These are phyloP conservation scores for Gortyna flavago DNA, from an alignment of 2,888 invertebrate genomes.

Conservation along the genomic window DNA sequence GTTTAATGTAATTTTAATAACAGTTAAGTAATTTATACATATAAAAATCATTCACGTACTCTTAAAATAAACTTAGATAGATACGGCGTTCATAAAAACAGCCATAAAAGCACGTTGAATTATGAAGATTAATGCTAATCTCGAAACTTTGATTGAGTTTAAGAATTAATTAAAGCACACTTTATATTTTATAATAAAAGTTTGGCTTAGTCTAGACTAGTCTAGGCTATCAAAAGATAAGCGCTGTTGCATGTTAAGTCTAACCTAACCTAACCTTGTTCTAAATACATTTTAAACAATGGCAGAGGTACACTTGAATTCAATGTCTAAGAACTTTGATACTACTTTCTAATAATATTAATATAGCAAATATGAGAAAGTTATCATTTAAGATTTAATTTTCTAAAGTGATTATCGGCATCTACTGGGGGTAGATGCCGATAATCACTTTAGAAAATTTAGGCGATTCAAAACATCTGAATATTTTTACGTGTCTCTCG, in stretches of 20 bases:
- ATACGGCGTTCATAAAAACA: not conserved
- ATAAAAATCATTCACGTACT: not conserved
- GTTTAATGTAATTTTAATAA: not conserved
- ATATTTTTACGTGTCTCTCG: not conserved
- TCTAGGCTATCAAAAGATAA: slow-evolving; percentile 35
- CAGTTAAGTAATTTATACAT: not conserved
- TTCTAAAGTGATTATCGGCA: not conserved
- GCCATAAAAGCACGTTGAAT: slow-evolving; percentile 16
- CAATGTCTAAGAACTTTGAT: not conserved
- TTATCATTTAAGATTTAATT: not conserved
- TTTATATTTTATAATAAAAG: slow-evolving; percentile 38
- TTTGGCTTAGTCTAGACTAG: slow-evolving; percentile 12
- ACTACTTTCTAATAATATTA: not conserved
- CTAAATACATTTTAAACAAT: slow-evolving; percentile 52
- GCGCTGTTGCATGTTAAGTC: slow-evolving; percentile 29
- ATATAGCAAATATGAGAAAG: not conserved
- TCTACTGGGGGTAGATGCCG: no score
- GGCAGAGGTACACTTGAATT: not conserved
- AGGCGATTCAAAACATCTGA: not conserved
- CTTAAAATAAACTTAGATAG: not conserved
- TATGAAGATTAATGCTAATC: slow-evolving; percentile 44
- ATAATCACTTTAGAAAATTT: no score
- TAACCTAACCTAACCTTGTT: slow-evolving; percentile 33
- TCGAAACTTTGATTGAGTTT: slow-evolving; percentile 18
- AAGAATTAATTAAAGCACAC: slow-evolving; percentile 9